phyloP scores from a whole-genome alignment of 2,113 vertebrate species.

The Rostratula benghalensis region DNA sequence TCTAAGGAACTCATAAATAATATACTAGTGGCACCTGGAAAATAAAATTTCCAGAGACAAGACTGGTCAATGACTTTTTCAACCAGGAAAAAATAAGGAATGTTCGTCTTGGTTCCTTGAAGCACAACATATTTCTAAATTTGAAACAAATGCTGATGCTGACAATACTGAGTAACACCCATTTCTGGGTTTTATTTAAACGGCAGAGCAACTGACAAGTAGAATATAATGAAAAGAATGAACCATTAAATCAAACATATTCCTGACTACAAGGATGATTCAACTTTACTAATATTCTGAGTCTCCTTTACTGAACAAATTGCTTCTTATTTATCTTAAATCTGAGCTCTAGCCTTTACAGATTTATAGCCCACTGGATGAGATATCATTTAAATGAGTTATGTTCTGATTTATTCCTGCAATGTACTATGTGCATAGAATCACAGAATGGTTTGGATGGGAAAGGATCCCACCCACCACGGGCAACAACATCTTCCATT shows the following conservation, averaged over 20 bases:
- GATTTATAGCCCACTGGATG: neutral
- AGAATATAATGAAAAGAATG: constrained; percentile 8
- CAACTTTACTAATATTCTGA: neutral
- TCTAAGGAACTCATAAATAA: constrained; percentile 9
- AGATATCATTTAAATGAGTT: neutral
- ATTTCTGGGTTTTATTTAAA: constrained; percentile 46
- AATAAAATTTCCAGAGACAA: constrained; percentile 36
- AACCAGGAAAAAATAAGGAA: constrained; percentile 3
- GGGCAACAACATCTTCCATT: neutral
- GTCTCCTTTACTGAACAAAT: neutral
- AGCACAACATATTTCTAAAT: constrained; percentile 5
- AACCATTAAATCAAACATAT: neutral
- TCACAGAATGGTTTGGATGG: neutral
- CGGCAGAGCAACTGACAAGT: constrained; percentile 4
- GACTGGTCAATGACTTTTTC: constrained; percentile 13
- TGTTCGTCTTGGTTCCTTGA: neutral
- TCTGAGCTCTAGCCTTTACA: neutral
- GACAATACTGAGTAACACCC: neutral
- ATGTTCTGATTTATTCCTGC: neutral
- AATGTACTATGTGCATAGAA: neutral
- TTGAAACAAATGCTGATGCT: constrained; percentile 41
- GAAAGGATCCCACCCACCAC: neutral
- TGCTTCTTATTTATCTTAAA: neutral
- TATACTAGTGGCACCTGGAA: neutral
- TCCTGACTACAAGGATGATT: neutral